Evolutionary conservation across 2,888 invertebrate species (phyloP).

Genomic region (Polydrusus cervinus): DNA sequence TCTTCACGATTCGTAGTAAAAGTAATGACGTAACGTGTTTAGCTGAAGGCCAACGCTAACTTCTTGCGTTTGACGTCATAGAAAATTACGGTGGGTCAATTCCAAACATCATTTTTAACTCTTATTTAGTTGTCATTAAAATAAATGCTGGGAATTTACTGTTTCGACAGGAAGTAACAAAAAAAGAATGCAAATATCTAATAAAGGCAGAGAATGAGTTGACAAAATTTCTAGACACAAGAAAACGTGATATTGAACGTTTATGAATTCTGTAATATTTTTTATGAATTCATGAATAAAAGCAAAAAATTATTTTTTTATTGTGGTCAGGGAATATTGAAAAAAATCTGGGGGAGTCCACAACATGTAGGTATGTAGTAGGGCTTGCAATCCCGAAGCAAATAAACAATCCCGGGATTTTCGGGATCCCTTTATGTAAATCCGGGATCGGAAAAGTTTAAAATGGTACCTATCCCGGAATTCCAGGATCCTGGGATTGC

Average conservation of each 20-base stretch:
- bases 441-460: too few species aligned
- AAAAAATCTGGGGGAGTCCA: background rate
- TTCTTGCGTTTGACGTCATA: slow-evolving; percentile 40
- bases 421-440: too few species aligned
- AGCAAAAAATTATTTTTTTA: background rate
- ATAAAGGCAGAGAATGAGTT: slow-evolving; percentile 3
- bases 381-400: too few species aligned
- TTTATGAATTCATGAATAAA: background rate
- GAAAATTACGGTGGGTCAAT: slow-evolving; percentile 24
- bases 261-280: background rate
- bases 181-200: background rate
- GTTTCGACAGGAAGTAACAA: background rate
- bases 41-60: slow-evolving; percentile 20
- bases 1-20: slow-evolving; percentile 33
- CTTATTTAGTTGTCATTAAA: background rate
- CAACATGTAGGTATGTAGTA: too few species aligned
- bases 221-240: background rate
- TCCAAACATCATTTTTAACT: slow-evolving; percentile 3
- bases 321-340: background rate
- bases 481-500: too few species aligned
- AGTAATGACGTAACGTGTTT: slow-evolving; percentile 38
- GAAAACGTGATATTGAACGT: background rate
- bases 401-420: too few species aligned
- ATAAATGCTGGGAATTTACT: background rate
- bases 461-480: too few species aligned